These are phyloP conservation scores for Aphelenchoides avenae DNA, from an alignment of 1,140 invertebrate species.

Conservation along the genomic window DNA sequence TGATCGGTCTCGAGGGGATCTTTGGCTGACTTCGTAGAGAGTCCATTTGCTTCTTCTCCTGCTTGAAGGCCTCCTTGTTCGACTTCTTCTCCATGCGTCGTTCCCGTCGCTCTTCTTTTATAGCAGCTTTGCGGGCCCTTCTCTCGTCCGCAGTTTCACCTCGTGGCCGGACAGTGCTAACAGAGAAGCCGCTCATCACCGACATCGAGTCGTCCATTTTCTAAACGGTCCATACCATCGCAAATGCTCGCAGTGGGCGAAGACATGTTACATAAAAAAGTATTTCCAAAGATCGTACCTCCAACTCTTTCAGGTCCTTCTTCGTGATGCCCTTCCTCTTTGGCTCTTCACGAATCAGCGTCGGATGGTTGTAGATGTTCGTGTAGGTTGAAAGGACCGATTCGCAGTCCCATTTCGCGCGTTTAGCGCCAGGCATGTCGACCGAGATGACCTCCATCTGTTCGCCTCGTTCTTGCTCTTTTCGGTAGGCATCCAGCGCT, in stretches of 20 bases:
- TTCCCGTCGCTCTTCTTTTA: slow-evolving; percentile 62
- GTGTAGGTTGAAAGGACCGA: slow-evolving; percentile 67
- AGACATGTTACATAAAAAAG: slow-evolving; percentile 12
- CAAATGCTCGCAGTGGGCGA: no score
- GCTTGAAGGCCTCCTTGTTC: slow-evolving; percentile 78
- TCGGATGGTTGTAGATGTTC: slow-evolving; percentile 52
- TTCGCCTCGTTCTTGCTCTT: slow-evolving; percentile 66
- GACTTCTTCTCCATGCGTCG: slow-evolving; percentile 79
- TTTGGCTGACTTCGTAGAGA: no score
- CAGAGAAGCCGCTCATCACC: slow-evolving; percentile 62
- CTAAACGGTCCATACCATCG: no score
- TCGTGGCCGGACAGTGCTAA: slow-evolving; percentile 66
- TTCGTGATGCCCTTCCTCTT: slow-evolving; percentile 46
- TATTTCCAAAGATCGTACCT: slow-evolving; percentile 58
- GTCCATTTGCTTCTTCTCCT: slow-evolving; percentile 71
- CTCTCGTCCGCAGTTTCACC: slow-evolving; percentile 78
- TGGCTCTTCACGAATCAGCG: slow-evolving; percentile 71
- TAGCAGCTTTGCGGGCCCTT: slow-evolving; percentile 61
- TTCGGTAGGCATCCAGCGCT: slow-evolving; percentile 39
- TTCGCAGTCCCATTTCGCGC: slow-evolving; percentile 81
- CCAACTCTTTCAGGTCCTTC: slow-evolving; percentile 35
- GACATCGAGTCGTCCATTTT: slow-evolving; percentile 61
- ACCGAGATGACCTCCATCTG: slow-evolving; percentile 65
- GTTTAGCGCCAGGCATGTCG: slow-evolving; percentile 44
- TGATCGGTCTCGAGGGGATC: no score